Percentiles rank a stretch among this genome's conserved stretches.
phyloP scores from a whole-genome alignment of 2,888 invertebrate genomes.

The Drosophila kambysellisi region DNA sequence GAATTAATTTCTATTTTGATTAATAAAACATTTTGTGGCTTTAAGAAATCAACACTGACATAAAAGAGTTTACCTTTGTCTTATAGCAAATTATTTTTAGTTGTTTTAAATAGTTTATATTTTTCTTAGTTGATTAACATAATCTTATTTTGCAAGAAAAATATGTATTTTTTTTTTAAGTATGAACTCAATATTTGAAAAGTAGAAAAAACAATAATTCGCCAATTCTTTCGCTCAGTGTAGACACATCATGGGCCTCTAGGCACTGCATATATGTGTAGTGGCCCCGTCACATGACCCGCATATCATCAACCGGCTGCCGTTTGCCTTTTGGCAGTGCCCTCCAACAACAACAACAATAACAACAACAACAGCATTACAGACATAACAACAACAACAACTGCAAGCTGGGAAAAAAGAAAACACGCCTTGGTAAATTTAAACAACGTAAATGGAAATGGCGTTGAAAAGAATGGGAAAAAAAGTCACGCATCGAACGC shows the following conservation, averaged over 20 bases:
- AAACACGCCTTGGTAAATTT: slow-evolving; percentile 64
- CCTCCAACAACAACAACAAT: slow-evolving; percentile 21
- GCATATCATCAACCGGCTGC: slow-evolving; percentile 68
- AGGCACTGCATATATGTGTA: slow-evolving; percentile 47
- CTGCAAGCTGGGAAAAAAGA: slow-evolving; percentile 17
- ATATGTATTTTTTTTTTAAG: background rate
- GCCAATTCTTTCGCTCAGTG: slow-evolving; percentile 46
- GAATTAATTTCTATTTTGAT: background rate
- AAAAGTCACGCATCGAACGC: slow-evolving; percentile 64
- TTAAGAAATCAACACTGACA: background rate
- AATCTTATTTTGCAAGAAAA: background rate
- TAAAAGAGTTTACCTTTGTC: background rate
- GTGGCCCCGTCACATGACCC: slow-evolving; percentile 69
- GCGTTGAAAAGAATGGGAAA: slow-evolving; percentile 47
- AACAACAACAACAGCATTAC: slow-evolving; percentile 18
- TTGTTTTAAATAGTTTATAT: background rate
- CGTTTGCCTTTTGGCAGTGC: slow-evolving; percentile 77
- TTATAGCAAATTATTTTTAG: background rate
- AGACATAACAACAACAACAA: slow-evolving; percentile 16
- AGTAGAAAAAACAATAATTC: background rate
- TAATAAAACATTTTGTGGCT: background rate
- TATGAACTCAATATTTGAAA: no score
- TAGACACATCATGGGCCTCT: slow-evolving; percentile 25
- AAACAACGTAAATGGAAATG: slow-evolving; percentile 78
- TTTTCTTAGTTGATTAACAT: background rate